Conservation (phyloP, 1,140 invertebrate genomes). For the Delia radicum region DNA sequence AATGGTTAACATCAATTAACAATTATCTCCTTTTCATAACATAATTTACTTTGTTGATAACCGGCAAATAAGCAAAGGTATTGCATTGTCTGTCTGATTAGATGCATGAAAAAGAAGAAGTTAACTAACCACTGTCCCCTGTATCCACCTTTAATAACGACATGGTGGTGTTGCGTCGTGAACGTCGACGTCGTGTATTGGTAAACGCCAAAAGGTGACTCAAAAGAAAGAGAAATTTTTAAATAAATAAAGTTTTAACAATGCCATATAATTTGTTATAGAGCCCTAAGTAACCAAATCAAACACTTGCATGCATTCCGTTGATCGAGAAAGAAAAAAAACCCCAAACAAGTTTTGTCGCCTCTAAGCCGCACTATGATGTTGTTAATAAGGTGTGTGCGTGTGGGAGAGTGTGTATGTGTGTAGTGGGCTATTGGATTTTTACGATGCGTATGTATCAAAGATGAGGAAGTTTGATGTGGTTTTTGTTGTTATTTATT, state of each 20-base stretch:
- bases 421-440: neutral
- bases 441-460: neutral
- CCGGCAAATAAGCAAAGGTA: neutral
- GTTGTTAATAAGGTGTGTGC: too few species aligned
- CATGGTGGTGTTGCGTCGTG: neutral
- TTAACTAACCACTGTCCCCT: neutral
- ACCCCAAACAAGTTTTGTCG: neutral
- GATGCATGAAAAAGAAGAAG: neutral
- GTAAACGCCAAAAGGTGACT: slow-evolving; percentile 9
- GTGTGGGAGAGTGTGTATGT: neutral
- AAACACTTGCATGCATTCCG: too few species aligned
- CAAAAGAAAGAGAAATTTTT: slow-evolving; percentile 19
- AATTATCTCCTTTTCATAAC: slow-evolving; percentile 1
- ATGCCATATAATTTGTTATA: neutral
- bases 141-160: too few species aligned
- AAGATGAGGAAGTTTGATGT: neutral
- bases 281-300: neutral
- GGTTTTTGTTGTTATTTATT: neutral
- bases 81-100: slow-evolving; percentile 5
- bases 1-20: slow-evolving; percentile 4
- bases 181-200: neutral
- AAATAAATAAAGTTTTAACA: neutral
- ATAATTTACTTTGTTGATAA: slow-evolving; percentile 3
- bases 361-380: neutral
- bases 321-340: neutral